Base-by-base conservation (phyloP, 2,888 invertebrate genomes). In the Leistus spinibarbis region DNA sequence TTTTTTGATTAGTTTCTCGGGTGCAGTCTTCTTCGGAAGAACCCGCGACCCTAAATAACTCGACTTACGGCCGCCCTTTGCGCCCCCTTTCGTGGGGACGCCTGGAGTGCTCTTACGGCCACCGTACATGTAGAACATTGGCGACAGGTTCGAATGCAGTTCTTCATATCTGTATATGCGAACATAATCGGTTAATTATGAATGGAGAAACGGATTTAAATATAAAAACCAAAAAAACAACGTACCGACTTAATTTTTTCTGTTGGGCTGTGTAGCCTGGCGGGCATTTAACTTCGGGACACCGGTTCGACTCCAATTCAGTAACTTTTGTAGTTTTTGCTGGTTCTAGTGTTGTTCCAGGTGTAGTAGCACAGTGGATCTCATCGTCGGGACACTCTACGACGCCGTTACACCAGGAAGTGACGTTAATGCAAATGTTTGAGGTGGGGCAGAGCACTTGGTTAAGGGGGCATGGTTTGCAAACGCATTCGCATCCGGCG, bases 371-470 rank as follows among this genome's bases (percentile, higher is more conserved):
- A 80, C 95, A 96, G 75, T 90, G 86, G 1, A 85, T 84, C 85
- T 96, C 96, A 83, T 96, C 96, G 81, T 95, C 95, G 0, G 93
- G 91, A 80, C 96, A 96, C 84, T 96, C 92, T 77, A 90, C 88
- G 0, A 94, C 86, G 0, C 94, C 95, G 82, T 96, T 91, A 82
- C 96, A 96, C 95, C 95, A 95, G 10, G 88, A 86, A 0, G 88
- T 85, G 54, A 89, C 87, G 0, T 91, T 87, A 16, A 95, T 88
- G 81, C 95, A 95, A 68, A 91, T 86, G 76, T 91, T 91, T 82
- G 91, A 92, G 0, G 93, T 92, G 0, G 91, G 91, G 80, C 95
- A 96, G 22, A 93, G 86, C 60, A 86, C 88, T 16, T 91, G 90
- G 19, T 88, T 89, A n/a, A 84, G 82, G 0, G 90, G 89, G 80